A percentile compares a stretch with the other conserved stretches of the same genome.
Evolutionary conservation across 2,888 invertebrate species (phyloP).

Genomic region (Lymantria dispar): DNA sequence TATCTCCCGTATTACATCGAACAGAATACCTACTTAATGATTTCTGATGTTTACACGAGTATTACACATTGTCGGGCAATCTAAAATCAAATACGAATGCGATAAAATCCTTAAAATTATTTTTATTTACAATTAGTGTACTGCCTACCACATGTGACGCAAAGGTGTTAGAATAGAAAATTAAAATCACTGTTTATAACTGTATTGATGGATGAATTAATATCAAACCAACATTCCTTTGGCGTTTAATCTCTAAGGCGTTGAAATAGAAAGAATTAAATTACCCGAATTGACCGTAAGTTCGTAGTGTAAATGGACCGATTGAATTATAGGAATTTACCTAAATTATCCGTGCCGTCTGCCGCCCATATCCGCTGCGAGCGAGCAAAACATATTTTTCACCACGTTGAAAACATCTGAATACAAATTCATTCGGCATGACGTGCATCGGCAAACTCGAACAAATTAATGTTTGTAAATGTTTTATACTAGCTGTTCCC

Average conservation of each 20-base stretch:
- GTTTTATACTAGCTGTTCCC: neutral
- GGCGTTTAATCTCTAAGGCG: neutral
- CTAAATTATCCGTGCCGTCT: slow-evolving; percentile 29
- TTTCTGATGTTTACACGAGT: no score
- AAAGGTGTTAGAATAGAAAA: no score
- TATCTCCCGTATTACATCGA: no score
- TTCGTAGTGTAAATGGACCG: slow-evolving; percentile 4
- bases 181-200: no score
- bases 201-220: neutral
- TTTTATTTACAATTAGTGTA: no score
- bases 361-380: slow-evolving; percentile 34
- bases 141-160: no score
- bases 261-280: slow-evolving; percentile 6
- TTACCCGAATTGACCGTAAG: slow-evolving; percentile 1
- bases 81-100: no score
- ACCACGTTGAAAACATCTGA: slow-evolving; percentile 36
- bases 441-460: slow-evolving; percentile 3
- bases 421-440: slow-evolving; percentile 26
- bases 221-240: neutral
- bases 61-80: no score
- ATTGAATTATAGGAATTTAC: slow-evolving; percentile 16
- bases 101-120: no score
- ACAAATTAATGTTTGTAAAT: neutral
- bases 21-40: no score
- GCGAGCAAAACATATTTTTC: slow-evolving; percentile 37